Conservation (phyloP, 2,797 vertebrate species). For the Buphagus erythrorhynchus region DNA sequence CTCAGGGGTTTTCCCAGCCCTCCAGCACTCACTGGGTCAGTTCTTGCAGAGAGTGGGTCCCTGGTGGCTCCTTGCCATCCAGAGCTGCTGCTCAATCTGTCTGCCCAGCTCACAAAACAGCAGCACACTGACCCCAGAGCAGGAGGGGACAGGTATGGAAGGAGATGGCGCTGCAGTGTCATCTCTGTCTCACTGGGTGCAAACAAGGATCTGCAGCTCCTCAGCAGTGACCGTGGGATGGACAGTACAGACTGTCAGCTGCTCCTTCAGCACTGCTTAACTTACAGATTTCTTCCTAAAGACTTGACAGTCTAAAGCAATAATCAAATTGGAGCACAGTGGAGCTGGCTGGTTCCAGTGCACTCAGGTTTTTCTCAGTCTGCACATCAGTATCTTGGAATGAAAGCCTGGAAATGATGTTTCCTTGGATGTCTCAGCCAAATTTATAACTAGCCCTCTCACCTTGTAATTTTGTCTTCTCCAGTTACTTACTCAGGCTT, state of each 20-base stretch:
- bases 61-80: neutral
- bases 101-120: neutral
- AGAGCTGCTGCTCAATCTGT: neutral
- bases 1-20: neutral
- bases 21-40: neutral
- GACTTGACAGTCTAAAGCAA: neutral
- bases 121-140: neutral
- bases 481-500: neutral
- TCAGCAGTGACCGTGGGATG: rapidly evolving
- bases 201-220: neutral
- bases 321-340: neutral
- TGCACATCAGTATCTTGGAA: rapidly evolving
- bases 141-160: neutral
- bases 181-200: neutral
- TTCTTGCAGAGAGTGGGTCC: neutral
- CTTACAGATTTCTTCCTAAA: neutral
- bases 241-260: neutral
- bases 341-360: neutral
- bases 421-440: neutral
- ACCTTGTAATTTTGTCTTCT: neutral
- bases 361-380: neutral
- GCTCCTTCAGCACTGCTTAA: neutral
- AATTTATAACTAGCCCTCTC: neutral
- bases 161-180: neutral
- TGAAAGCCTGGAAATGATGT: neutral